phyloP scores from a whole-genome alignment of 1,140 invertebrate species.

The Solenopsis fugax region DNA sequence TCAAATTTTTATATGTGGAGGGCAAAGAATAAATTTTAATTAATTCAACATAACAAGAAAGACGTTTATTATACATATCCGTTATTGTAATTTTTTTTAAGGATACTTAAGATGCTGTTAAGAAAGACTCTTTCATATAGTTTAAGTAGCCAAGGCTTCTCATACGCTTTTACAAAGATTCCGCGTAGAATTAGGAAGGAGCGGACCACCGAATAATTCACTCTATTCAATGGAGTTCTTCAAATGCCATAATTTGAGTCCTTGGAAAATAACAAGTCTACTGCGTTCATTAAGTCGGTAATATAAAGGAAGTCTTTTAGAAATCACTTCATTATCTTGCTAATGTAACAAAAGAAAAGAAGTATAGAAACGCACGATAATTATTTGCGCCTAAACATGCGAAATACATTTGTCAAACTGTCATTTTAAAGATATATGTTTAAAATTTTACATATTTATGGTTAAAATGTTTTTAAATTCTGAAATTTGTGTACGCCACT shows the following conservation, averaged over 20 bases:
- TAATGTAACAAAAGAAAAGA: background rate
- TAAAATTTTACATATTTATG: background rate
- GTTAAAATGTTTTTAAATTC: background rate
- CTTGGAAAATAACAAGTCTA: conserved; percentile 21
- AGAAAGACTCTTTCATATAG: background rate
- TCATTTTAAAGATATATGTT: background rate
- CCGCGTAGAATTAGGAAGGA: conserved; percentile 8
- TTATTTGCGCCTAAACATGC: conserved; percentile 2
- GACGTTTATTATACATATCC: background rate
- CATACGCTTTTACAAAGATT: conserved; percentile 9
- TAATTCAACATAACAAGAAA: background rate
- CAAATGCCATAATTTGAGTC: conserved; percentile 36
- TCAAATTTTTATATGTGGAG: background rate
- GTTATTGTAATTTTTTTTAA: background rate
- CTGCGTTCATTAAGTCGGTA: conserved; percentile 13
- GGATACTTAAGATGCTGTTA: background rate
- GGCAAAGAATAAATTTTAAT: background rate
- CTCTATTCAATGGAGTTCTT: conserved; percentile 13
- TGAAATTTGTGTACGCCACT: background rate
- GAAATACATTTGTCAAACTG: conserved; percentile 10
- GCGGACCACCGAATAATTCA: background rate
- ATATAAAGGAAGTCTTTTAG: conserved; percentile 34
- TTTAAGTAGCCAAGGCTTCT: background rate
- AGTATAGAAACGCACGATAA: background rate
- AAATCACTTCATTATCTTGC: background rate